Conservation (phyloP, 2,113 vertebrate species). For the Gobiocypris rarus region DNA sequence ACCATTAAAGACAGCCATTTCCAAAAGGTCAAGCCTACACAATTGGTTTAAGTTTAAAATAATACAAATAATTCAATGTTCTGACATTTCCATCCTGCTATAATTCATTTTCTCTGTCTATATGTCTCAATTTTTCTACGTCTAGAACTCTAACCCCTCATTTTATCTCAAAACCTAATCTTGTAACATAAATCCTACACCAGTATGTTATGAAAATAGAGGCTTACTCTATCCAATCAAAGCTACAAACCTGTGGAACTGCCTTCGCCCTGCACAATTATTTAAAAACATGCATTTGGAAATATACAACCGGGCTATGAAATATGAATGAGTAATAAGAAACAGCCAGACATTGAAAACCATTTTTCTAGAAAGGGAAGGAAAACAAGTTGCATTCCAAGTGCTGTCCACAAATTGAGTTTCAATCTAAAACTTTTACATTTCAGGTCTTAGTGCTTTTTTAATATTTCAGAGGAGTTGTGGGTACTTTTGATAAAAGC, state of each 20-base stretch:
- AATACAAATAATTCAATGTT: conserved; percentile 18
- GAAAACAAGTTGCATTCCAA: conserved; percentile 53
- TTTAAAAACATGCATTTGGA: conserved; percentile 25
- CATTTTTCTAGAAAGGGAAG: conserved; percentile 48
- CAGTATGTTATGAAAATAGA: background rate
- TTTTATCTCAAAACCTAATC: conserved; percentile 19
- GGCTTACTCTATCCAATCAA: background rate
- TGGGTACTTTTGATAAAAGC: conserved; percentile 77
- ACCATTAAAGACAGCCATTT: conserved; percentile 3
- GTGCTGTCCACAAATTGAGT: conserved; percentile 62
- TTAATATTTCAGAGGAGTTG: conserved; percentile 73
- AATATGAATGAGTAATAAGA: conserved; percentile 70
- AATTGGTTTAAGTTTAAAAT: background rate
- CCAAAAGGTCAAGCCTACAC: background rate
- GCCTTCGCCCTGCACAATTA: background rate
- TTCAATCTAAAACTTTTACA: conserved; percentile 78
- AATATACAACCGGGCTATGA: conserved; percentile 68
- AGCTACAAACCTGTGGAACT: background rate
- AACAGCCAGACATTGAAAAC: conserved; percentile 62
- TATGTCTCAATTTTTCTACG: background rate
- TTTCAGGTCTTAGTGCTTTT: conserved; percentile 74
- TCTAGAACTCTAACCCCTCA: background rate
- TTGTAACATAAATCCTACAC: background rate
- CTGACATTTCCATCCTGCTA: background rate
- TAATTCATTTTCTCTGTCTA: background rate